Percentiles rank a stretch among this genome's conserved stretches.
These are phyloP conservation scores for Sepioteuthis lessoniana DNA, from an alignment of 2,888 invertebrate genomes.

Conservation along the genomic window DNA sequence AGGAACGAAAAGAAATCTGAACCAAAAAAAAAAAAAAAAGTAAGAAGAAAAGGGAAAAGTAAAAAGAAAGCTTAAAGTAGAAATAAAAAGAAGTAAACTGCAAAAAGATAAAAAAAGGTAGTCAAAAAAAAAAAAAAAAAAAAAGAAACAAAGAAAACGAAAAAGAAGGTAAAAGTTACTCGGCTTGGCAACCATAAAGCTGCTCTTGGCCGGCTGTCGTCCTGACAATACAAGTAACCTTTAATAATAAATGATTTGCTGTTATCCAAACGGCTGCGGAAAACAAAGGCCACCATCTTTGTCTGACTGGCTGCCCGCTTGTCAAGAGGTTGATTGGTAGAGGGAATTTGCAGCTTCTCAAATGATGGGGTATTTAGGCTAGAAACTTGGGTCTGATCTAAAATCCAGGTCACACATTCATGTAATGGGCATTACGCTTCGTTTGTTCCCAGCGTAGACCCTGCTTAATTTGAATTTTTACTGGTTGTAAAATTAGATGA, in stretches of 20 bases:
- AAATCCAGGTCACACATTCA: background rate
- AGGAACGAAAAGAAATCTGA: background rate
- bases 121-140: background rate
- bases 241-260: slow-evolving; percentile 21
- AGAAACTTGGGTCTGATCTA: background rate
- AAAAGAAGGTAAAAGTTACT: background rate
- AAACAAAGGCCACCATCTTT: slow-evolving; percentile 20
- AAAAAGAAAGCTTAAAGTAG: background rate
- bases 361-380: background rate
- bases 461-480: background rate
- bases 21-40: background rate
- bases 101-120: background rate
- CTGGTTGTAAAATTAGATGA: background rate
- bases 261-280: slow-evolving; percentile 6
- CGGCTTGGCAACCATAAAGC: slow-evolving; percentile 4
- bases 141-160: background rate
- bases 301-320: background rate
- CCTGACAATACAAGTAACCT: background rate
- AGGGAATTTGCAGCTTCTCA: too few relatives aligned
- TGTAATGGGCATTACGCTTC: background rate
- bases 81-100: background rate
- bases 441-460: background rate
- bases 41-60: background rate
- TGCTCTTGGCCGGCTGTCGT: slow-evolving; percentile 20
- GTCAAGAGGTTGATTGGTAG: background rate